phyloP scores from a whole-genome alignment of 2,888 invertebrate genomes.

The Cosmopolites sordidus region DNA sequence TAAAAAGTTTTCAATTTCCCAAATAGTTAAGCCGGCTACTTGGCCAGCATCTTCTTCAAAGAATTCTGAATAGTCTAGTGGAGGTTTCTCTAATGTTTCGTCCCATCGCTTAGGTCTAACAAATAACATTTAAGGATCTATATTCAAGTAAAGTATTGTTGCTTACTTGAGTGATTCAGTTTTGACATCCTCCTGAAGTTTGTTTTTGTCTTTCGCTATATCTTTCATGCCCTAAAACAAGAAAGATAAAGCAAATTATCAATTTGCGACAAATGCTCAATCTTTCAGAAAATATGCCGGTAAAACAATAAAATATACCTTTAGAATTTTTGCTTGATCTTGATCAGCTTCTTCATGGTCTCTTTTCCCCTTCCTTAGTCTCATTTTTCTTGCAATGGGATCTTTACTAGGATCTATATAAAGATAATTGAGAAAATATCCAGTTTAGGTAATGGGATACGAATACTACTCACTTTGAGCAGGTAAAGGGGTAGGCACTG shows the following conservation, averaged over 20 bases:
- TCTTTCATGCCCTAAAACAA: conserved; percentile 72
- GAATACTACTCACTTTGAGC: conserved; percentile 65
- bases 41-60: conserved; percentile 95
- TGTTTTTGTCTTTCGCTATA: conserved; percentile 76
- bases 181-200: conserved; percentile 61
- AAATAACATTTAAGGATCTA: conserved; percentile 3
- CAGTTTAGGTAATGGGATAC: not conserved
- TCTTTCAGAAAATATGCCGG: conserved; percentile 1
- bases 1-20: conserved; percentile 99
- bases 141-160: too few relatives aligned
- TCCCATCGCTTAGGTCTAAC: conserved; percentile 92
- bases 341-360: conserved; percentile 79
- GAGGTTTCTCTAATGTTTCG: conserved; percentile 90
- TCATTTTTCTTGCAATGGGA: conserved; percentile 90
- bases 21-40: conserved; percentile 84
- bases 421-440: conserved; percentile 5
- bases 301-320: conserved; percentile 47
- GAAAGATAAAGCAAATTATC: conserved; percentile 7
- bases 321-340: conserved; percentile 83
- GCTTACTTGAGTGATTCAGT: conserved; percentile 68
- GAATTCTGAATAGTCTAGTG: conserved; percentile 94
- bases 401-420: conserved; percentile 67
- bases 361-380: conserved; percentile 75
- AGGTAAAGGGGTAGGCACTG: conserved; percentile 68
- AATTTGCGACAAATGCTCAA: not conserved